Percentiles rank a stretch among this genome's conserved stretches.
phyloP scores from a whole-genome alignment of 2,113 vertebrate genomes.

The Vanacampus margaritifer region DNA sequence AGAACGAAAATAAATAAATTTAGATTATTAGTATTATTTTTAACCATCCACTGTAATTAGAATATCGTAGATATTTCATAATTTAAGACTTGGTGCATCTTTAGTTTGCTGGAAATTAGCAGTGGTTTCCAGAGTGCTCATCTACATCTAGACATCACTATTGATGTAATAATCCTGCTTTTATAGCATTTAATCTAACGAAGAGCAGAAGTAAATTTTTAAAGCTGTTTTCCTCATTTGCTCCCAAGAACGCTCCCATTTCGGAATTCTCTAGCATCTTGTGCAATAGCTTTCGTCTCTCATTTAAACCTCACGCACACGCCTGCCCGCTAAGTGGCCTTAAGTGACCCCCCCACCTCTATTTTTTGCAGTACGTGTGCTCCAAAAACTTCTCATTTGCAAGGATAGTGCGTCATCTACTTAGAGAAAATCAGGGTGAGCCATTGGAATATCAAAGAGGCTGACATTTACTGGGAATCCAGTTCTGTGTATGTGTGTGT shows the following conservation, averaged over 20 bases:
- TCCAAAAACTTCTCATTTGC: conserved; percentile 56
- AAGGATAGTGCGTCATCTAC: conserved; percentile 60
- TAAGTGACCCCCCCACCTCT: conserved; percentile 16
- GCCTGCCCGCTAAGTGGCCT: conserved; percentile 42
- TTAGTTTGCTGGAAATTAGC: neutral
- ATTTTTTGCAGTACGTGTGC: conserved; percentile 14
- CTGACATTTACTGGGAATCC: conserved; percentile 64
- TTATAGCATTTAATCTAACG: neutral
- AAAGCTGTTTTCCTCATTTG: conserved; percentile 7
- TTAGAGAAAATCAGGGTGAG: conserved; percentile 59
- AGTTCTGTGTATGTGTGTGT: conserved; percentile 22
- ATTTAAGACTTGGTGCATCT: neutral
- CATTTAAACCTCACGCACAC: neutral
- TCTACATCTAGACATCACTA: neutral
- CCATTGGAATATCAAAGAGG: conserved; percentile 68
- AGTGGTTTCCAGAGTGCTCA: neutral
- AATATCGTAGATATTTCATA: neutral
- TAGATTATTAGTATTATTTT: neutral
- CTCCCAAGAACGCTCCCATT: neutral
- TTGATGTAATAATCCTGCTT: neutral
- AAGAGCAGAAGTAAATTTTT: neutral
- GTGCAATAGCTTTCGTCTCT: neutral
- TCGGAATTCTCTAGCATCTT: neutral
- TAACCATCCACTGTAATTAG: neutral
- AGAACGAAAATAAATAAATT: too few relatives aligned